Conservation (phyloP, 2,113 vertebrate species). For the Arothron firmamentum region DNA sequence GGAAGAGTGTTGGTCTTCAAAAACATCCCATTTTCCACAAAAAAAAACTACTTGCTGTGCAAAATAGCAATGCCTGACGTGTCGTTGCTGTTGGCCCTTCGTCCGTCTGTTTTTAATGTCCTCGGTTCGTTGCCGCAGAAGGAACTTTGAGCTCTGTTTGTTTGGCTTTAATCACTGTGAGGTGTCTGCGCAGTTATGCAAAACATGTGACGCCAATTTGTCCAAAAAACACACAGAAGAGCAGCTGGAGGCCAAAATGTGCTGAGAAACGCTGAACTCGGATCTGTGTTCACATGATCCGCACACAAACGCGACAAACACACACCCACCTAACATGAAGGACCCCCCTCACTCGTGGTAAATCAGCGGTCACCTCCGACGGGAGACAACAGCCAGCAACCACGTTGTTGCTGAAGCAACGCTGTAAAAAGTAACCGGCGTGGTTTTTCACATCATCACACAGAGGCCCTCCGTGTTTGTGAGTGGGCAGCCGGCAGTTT, state of each 20-base stretch:
- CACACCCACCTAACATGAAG: slow-evolving; percentile 7
- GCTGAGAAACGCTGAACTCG: not conserved
- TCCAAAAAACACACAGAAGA: not conserved
- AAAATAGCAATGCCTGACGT: not conserved
- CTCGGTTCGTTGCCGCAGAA: not conserved
- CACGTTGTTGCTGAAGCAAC: not conserved
- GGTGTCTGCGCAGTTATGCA: slow-evolving; percentile 3
- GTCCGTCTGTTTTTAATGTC: not conserved
- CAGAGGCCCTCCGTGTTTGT: slow-evolving; percentile 35
- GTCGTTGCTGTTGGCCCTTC: not conserved
- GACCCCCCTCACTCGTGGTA: slow-evolving; percentile 5
- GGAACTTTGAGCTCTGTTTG: not conserved
- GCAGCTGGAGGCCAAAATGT: not conserved
- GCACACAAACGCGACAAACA: slow-evolving; percentile 16
- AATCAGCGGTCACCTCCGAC: slow-evolving; percentile 10
- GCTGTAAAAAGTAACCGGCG: no score
- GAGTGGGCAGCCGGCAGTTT: slow-evolving; percentile 34
- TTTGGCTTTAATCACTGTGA: slow-evolving; percentile 8
- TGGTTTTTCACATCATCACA: slow-evolving; percentile 11
- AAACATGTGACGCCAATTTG: not conserved
- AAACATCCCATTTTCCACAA: no score
- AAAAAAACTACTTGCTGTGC: not conserved
- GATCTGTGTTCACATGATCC: not conserved
- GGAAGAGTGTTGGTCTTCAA: no score
- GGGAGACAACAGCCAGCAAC: slow-evolving; percentile 17